Evolutionary conservation across 2,797 vertebrate genomes (phyloP).

Genomic region (Tapera naevia): DNA sequence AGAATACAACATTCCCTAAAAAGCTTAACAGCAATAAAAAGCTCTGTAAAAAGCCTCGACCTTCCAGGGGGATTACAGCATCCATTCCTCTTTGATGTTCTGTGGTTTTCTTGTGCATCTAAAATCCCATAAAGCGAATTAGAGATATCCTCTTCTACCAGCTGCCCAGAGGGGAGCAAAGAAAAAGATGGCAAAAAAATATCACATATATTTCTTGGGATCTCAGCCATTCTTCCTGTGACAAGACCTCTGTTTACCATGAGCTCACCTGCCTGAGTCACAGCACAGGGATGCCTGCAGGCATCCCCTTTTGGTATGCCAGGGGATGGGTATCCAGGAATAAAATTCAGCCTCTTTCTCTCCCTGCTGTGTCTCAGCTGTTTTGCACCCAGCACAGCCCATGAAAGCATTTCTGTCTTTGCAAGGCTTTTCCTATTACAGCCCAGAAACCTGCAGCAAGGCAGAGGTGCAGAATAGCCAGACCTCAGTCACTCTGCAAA

Average conservation of each 20-base stretch:
- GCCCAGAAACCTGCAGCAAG: not conserved
- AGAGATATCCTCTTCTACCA: slow-evolving; percentile 7
- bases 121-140: slow-evolving; percentile 12
- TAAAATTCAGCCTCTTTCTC: not conserved
- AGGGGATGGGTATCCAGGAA: not conserved
- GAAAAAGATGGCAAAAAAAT: not conserved
- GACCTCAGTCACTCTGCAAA: not conserved
- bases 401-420: not conserved
- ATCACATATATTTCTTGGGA: not conserved
- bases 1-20: not conserved
- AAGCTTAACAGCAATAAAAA: slow-evolving; percentile 35
- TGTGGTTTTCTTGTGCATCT: slow-evolving; percentile 1
- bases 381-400: not conserved
- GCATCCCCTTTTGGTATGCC: not conserved
- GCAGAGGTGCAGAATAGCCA: not conserved
- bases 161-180: not conserved
- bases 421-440: not conserved
- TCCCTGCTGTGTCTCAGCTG: not conserved
- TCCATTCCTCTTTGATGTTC: slow-evolving; percentile 25
- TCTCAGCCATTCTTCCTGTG: not conserved
- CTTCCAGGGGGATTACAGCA: slow-evolving; percentile 21
- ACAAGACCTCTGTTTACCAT: not conserved
- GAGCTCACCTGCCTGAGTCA: not conserved
- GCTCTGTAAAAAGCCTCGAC: not conserved
- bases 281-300: not conserved